Conservation (phyloP, 2,888 invertebrate species). For the Aporophyla nigra region DNA sequence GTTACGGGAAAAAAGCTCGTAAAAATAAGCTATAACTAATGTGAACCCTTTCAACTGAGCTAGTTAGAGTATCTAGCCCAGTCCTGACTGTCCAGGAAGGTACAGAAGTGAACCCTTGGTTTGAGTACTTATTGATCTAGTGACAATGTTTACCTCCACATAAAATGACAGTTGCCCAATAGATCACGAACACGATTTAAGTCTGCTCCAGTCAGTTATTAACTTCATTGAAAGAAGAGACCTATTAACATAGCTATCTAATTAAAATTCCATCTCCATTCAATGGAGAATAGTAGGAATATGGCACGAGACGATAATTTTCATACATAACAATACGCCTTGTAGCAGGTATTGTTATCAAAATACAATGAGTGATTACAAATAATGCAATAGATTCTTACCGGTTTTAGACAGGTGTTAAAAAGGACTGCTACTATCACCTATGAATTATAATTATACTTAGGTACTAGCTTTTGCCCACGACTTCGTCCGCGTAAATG, state of each 20-base stretch:
- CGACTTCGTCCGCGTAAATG: no score
- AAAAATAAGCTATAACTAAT: background rate
- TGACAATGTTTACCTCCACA: background rate
- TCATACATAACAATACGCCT: constrained; percentile 35
- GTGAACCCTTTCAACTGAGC: background rate
- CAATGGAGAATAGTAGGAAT: background rate
- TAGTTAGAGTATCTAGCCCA: background rate
- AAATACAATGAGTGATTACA: constrained; percentile 34
- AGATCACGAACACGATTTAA: background rate
- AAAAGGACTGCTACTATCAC: no score
- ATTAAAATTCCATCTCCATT: constrained; percentile 38
- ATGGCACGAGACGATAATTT: constrained; percentile 25
- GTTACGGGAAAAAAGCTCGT: no score
- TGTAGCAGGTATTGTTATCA: constrained; percentile 31
- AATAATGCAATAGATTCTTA: constrained; percentile 19
- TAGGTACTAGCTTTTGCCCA: no score
- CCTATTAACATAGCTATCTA: background rate
- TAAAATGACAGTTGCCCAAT: background rate
- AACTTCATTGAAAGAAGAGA: background rate
- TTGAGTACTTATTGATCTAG: background rate
- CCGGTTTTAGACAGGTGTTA: background rate
- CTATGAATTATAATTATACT: no score
- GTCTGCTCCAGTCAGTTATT: background rate
- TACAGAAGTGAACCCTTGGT: background rate
- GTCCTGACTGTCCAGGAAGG: background rate